These are phyloP conservation scores for Thelaira solivaga DNA, from an alignment of 2,888 invertebrate species.

Conservation along the genomic window DNA sequence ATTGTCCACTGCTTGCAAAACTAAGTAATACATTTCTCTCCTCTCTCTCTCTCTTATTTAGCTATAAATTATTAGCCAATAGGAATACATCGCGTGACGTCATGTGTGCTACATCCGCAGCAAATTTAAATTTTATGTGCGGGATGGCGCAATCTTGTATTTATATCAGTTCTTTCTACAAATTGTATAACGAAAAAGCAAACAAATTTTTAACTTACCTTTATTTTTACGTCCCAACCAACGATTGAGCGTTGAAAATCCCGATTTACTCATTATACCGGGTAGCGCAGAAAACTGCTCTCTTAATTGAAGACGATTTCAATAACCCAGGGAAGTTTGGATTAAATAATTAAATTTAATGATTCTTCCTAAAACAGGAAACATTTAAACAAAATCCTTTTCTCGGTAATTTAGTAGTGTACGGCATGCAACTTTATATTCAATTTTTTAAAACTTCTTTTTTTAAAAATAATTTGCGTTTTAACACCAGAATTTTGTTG, in stretches of 20 bases:
- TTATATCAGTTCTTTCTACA: too few species aligned
- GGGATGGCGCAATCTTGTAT: too few species aligned
- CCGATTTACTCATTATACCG: constrained; percentile 73
- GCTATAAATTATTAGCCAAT: too few species aligned
- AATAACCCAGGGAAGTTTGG: neutral
- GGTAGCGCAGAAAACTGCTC: neutral
- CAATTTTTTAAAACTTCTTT: neutral
- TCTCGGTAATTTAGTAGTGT: too few species aligned
- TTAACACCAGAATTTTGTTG: neutral
- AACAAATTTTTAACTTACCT: constrained; percentile 68
- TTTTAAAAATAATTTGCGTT: neutral
- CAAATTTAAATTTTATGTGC: too few species aligned
- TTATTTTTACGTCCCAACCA: constrained; percentile 77
- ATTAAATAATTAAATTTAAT: neutral
- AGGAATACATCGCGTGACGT: too few species aligned
- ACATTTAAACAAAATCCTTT: constrained; percentile 9
- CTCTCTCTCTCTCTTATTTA: too few species aligned
- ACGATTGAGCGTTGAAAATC: constrained; percentile 77
- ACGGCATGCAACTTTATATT: too few species aligned
- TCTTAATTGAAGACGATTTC: neutral
- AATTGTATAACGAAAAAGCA: too few species aligned
- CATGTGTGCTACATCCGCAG: too few species aligned
- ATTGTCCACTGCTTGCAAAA: too few species aligned
- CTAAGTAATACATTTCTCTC: too few species aligned
- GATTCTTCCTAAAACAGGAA: neutral